Percentiles rank a stretch among this genome's conserved stretches.
phyloP scores from a whole-genome alignment of 2,113 vertebrate genomes.

The Oreotragus oreotragus region DNA sequence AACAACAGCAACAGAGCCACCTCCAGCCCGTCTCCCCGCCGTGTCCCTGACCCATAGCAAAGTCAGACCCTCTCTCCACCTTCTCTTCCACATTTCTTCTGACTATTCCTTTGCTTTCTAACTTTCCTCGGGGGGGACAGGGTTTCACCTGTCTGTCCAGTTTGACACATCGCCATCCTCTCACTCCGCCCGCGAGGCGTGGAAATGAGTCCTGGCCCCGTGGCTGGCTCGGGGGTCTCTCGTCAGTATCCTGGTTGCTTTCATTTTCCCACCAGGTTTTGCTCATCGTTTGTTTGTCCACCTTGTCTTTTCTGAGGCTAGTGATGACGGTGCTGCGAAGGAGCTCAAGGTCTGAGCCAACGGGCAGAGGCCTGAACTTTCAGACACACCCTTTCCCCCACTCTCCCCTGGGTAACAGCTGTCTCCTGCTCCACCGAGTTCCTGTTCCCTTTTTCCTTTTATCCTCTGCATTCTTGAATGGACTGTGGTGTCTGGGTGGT shows the following conservation, averaged over 20 bases:
- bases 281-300: slow-evolving; percentile 75
- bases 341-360: neutral
- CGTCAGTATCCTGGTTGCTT: neutral
- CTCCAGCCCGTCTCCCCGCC: neutral
- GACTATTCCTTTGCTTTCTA: neutral
- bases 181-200: neutral
- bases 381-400: neutral
- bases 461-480: slow-evolving; percentile 64
- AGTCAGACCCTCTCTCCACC: neutral
- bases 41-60: neutral
- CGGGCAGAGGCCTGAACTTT: neutral
- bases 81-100: neutral
- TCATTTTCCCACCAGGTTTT: slow-evolving; percentile 37
- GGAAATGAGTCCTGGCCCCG: neutral
- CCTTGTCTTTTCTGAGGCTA: slow-evolving; percentile 69
- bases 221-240: neutral
- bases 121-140: neutral
- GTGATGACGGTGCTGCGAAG: neutral
- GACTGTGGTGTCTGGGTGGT: slow-evolving; percentile 77
- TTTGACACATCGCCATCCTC: neutral
- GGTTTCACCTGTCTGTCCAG: neutral
- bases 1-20: slow-evolving; percentile 50
- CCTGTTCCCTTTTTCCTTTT: neutral
- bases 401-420: neutral
- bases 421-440: neutral